Evolutionary conservation across 23 tunicate genomes (phyloP).

Genomic region (Botrylloides violaceus): DNA sequence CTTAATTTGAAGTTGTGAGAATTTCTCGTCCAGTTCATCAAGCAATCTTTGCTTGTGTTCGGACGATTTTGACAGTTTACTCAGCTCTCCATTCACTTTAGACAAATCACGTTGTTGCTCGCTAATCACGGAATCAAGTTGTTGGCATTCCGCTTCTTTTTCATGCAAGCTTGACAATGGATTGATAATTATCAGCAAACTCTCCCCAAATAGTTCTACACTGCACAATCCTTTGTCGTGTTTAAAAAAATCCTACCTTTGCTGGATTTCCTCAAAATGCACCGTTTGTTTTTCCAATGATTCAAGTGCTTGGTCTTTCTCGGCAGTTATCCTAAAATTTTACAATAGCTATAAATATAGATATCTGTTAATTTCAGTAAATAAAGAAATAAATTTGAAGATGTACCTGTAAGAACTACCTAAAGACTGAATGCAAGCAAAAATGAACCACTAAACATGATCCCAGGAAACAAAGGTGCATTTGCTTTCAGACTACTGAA

Average conservation of each 20-base stretch:
- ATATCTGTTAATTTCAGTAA: background rate
- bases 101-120: conserved; percentile 43
- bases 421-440: no score
- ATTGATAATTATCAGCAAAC: no score
- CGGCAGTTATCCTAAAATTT: conserved; percentile 35
- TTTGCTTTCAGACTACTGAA: no score
- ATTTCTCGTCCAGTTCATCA: conserved; percentile 10
- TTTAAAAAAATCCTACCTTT: conserved; percentile 30
- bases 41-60: conserved; percentile 7
- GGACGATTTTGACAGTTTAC: conserved; percentile 1
- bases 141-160: conserved; percentile 51
- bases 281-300: conserved; percentile 61
- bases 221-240: no score
- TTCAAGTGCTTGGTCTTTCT: conserved; percentile 52
- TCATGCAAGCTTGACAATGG: conserved; percentile 43
- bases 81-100: background rate
- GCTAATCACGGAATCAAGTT: conserved; percentile 31
- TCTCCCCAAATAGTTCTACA: no score
- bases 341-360: background rate
- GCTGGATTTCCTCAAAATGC: conserved; percentile 44
- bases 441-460: no score
- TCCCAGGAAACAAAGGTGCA: no score
- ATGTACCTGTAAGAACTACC: no score
- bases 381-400: no score
- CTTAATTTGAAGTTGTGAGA: background rate